phyloP scores from a whole-genome alignment of 2,113 vertebrate species.

The Gobio gobio region DNA sequence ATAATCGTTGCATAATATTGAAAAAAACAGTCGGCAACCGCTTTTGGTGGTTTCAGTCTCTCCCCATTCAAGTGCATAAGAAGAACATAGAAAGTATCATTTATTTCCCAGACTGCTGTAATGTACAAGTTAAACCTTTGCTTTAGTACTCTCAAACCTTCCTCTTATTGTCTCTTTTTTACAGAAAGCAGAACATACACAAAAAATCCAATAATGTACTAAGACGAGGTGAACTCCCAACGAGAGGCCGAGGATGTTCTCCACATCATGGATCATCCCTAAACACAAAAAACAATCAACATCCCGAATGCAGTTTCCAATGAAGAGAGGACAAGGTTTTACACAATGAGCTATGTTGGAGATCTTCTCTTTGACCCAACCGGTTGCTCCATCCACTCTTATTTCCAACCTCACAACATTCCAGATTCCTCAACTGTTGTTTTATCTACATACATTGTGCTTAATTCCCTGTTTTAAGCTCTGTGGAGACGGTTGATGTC shows the following conservation, averaged over 20 bases:
- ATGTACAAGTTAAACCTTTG: neutral
- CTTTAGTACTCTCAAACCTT: neutral
- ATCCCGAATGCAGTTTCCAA: neutral
- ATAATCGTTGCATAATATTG: neutral
- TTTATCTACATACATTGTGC: constrained; percentile 14
- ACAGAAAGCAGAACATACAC: constrained; percentile 38
- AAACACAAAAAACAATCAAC: neutral
- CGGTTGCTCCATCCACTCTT: neutral
- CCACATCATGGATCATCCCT: neutral
- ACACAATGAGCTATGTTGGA: neutral
- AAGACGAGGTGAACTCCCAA: constrained; percentile 27
- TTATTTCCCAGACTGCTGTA: neutral
- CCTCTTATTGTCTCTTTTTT: neutral
- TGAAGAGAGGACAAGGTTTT: neutral
- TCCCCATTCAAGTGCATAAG: too few relatives aligned
- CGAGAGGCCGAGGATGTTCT: neutral
- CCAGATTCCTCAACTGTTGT: neutral
- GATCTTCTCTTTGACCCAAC: neutral
- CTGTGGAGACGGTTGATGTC: neutral
- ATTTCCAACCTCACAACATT: constrained; percentile 1
- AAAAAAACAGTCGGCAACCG: neutral
- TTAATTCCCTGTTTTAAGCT: neutral
- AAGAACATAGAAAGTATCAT: too few relatives aligned
- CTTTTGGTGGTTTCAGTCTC: neutral
- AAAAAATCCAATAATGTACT: constrained; percentile 28